These are phyloP conservation scores for Peromyscus nudipes DNA, from an alignment of 2,797 vertebrate species.

Conservation along the genomic window DNA sequence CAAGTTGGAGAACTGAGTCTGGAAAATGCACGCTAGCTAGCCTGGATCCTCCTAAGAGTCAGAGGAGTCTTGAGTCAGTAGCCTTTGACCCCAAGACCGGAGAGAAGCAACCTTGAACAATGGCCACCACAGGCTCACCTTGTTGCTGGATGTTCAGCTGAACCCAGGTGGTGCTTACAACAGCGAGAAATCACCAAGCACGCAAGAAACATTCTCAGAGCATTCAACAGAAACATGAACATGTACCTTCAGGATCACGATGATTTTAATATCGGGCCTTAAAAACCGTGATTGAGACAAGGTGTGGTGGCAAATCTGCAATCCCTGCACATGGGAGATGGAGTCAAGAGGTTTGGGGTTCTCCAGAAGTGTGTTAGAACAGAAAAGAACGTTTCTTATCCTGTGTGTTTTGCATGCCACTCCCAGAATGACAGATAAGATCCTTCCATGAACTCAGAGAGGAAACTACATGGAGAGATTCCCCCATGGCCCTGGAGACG, in stretches of 20 bases:
- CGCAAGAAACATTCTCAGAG: neutral
- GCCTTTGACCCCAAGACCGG: neutral
- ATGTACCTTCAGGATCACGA: neutral
- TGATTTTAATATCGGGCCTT: neutral
- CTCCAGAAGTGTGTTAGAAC: neutral
- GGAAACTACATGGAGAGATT: neutral
- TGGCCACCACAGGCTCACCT: neutral
- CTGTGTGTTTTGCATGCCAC: neutral
- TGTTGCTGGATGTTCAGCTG: neutral
- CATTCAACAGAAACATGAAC: neutral
- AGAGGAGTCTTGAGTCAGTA: neutral
- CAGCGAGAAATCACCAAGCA: neutral
- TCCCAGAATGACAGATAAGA: slow-evolving; percentile 50
- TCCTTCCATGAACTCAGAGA: slow-evolving; percentile 11
- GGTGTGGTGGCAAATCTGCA: neutral
- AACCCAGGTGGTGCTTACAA: neutral
- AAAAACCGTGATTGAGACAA: neutral
- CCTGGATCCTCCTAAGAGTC: neutral
- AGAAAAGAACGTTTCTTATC: neutral
- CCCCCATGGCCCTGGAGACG: slow-evolving; percentile 5
- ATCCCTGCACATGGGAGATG: neutral
- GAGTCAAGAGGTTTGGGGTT: neutral
- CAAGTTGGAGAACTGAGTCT: neutral
- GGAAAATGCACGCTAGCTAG: neutral
- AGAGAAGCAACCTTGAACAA: neutral